Conservation (phyloP, 1,140 invertebrate species). For the Cyclina sinensis region DNA sequence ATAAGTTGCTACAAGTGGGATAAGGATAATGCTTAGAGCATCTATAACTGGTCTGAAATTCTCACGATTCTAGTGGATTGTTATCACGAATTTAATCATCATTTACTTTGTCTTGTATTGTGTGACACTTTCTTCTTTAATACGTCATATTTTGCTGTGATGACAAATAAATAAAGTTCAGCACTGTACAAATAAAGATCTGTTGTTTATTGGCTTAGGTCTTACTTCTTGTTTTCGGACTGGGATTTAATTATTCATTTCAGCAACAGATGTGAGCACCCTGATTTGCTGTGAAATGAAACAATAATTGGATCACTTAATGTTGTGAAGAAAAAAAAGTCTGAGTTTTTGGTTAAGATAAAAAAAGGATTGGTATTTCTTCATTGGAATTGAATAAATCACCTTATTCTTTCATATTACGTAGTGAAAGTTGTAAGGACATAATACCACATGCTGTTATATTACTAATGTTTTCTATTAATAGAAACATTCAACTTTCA, state of each 20-base stretch:
- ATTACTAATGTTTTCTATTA: slow-evolving; percentile 1
- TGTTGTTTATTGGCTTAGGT: too few relatives aligned
- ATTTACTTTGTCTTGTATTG: not conserved
- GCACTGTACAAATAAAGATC: not conserved
- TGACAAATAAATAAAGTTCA: not conserved
- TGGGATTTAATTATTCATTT: slow-evolving; percentile 21
- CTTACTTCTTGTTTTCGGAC: not conserved
- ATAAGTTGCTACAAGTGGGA: slow-evolving; percentile 9
- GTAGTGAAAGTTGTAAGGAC: too few relatives aligned
- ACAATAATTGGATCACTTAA: not conserved
- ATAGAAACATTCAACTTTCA: not conserved
- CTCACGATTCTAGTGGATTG: slow-evolving; percentile 54
- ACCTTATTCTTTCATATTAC: too few relatives aligned
- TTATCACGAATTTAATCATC: slow-evolving; percentile 10
- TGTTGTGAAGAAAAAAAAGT: not conserved
- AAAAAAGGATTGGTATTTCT: not conserved
- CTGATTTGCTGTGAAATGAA: not conserved
- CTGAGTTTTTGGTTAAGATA: not conserved
- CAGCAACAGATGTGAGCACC: not conserved
- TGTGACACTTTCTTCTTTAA: not conserved
- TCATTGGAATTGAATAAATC: too few relatives aligned
- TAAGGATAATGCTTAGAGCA: not conserved
- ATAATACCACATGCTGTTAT: too few relatives aligned
- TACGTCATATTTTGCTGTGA: not conserved
- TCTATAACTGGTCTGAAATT: slow-evolving; percentile 47